Percentiles rank a stretch among this genome's conserved stretches.
phyloP scores from a whole-genome alignment of 2,113 vertebrate genomes.

The Dunckerocampus dactyliophorus region DNA sequence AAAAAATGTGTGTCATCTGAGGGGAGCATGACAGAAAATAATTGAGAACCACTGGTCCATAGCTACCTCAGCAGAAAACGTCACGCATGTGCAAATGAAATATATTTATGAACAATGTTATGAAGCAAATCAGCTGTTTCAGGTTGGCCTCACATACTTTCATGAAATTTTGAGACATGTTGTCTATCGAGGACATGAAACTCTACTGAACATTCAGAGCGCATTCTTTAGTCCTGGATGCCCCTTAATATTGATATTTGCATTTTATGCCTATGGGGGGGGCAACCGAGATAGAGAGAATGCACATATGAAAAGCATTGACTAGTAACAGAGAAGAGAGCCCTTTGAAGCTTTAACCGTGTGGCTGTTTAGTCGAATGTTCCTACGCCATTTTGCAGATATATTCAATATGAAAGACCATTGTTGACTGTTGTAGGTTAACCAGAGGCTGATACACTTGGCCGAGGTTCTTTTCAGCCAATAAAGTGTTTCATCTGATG shows the following conservation, averaged over 20 bases:
- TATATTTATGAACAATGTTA: not conserved
- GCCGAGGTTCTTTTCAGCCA: not conserved
- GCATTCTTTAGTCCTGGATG: constrained; percentile 29
- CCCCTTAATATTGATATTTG: constrained; percentile 66
- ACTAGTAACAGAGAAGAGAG: constrained; percentile 43
- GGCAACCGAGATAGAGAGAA: constrained; percentile 29
- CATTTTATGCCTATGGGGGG: constrained; percentile 59
- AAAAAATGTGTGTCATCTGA: no score
- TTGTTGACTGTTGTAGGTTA: constrained; percentile 24
- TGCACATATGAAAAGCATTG: constrained; percentile 67
- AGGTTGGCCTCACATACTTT: not conserved
- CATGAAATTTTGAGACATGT: constrained; percentile 10
- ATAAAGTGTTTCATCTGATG: constrained; percentile 28
- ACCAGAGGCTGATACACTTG: not conserved
- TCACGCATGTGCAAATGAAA: not conserved
- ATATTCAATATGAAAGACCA: constrained; percentile 35
- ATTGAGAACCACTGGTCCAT: not conserved
- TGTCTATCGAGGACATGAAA: constrained; percentile 10
- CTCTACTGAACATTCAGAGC: constrained; percentile 29
- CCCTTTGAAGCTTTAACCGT: no score
- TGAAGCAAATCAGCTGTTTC: not conserved
- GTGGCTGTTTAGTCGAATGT: constrained; percentile 55
- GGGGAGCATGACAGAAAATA: no score
- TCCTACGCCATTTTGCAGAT: constrained; percentile 61
- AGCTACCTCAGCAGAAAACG: no score